These are phyloP conservation scores for Varanus salvator DNA, from an alignment of 2,113 vertebrate genomes.

Conservation along the genomic window DNA sequence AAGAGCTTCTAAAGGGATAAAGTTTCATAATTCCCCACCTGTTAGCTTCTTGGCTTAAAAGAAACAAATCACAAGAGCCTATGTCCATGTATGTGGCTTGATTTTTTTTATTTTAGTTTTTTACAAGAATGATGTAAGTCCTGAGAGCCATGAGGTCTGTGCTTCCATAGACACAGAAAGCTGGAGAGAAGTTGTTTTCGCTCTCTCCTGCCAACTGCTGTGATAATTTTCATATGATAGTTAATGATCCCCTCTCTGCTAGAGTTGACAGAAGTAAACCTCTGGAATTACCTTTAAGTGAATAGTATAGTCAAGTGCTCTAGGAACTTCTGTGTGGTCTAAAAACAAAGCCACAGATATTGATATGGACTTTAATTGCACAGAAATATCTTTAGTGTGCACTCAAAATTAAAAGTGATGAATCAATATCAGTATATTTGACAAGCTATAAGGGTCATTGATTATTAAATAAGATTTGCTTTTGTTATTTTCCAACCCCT, in stretches of 20 bases:
- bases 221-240: constrained; percentile 57
- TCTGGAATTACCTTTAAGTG: background rate
- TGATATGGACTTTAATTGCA: background rate
- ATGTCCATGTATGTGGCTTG: constrained; percentile 58
- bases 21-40: constrained; percentile 79
- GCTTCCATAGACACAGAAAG: constrained; percentile 46
- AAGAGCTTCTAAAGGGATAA: constrained; percentile 70
- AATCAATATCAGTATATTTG: background rate
- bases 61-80: constrained; percentile 64
- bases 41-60: constrained; percentile 74
- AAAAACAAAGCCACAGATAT: background rate
- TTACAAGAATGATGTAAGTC: constrained; percentile 51
- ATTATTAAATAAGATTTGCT: constrained; percentile 63
- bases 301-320: background rate
- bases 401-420: background rate
- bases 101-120: constrained; percentile 28
- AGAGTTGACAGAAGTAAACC: constrained; percentile 26
- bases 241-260: constrained; percentile 4
- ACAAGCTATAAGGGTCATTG: constrained; percentile 52
- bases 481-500: constrained; percentile 50
- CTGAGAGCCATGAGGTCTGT: constrained; percentile 55
- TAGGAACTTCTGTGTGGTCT: background rate
- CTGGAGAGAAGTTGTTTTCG: constrained; percentile 52
- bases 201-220: constrained; percentile 19
- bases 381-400: background rate